Conservation (phyloP, 2,113 vertebrate genomes). For the Sturnira hondurensis region DNA sequence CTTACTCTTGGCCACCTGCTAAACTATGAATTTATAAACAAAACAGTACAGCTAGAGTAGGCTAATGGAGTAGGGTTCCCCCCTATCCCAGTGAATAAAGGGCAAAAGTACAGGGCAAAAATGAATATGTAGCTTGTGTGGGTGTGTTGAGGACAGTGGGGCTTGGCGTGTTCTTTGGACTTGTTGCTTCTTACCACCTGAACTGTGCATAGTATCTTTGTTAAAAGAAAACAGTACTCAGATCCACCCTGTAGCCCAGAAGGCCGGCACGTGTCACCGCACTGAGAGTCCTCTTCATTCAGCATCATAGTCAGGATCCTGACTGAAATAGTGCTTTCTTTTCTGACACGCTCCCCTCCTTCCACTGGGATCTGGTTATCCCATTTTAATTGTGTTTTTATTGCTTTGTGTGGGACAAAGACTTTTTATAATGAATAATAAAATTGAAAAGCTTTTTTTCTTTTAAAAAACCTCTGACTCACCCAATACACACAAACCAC, state of each 20-base stretch:
- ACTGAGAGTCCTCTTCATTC: not conserved
- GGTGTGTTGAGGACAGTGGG: not conserved
- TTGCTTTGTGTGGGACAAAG: constrained; percentile 35
- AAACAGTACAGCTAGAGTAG: not conserved
- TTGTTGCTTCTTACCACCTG: not conserved
- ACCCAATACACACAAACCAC: constrained; percentile 62
- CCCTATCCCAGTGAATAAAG: not conserved
- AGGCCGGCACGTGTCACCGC: not conserved
- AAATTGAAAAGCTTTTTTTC: constrained; percentile 39
- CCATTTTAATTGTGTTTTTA: constrained; percentile 56
- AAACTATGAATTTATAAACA: not conserved
- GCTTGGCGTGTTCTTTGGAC: not conserved
- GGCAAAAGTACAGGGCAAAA: not conserved
- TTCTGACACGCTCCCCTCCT: not conserved
- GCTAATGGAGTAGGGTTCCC: not conserved
- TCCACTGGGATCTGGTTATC: not conserved
- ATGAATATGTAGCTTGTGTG: not conserved
- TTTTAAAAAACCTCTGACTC: constrained; percentile 51
- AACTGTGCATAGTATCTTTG: not conserved
- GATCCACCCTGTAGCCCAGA: not conserved
- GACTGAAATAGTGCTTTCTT: not conserved
- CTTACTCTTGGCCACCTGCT: not conserved
- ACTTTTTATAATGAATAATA: constrained; percentile 46
- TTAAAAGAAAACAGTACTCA: not conserved
- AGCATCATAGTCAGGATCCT: not conserved